Base-by-base conservation (phyloP, 1,140 invertebrate species). In the Conus ventricosus region DNA sequence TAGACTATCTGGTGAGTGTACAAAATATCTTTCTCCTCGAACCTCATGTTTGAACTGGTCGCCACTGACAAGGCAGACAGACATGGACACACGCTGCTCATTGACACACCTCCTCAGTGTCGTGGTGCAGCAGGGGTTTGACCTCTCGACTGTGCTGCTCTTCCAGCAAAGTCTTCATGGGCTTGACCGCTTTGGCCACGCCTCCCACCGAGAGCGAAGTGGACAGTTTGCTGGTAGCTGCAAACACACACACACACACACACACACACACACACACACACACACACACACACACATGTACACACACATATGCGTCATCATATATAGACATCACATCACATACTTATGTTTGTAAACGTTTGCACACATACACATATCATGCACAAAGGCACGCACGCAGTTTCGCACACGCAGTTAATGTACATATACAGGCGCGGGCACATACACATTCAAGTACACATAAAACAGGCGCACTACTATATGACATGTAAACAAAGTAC, bases 131-230 rank as follows among this genome's bases (percentile, higher is more conserved):
- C 8, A 95, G 90, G 7, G 94, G 94, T 89, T 92, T 92, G 3
- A 88, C 89, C 88, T 95, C 93, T 57, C 92, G 84, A 1, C 90
- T 89, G 25, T 94, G 92, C 83, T 94, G 94, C 94, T 99, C 98
- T 95, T 99, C 98, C 92, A 98, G 97, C 71, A 99, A 95, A 6
- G 98, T 99, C 54, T 97, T 98, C 98, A 99, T 98, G 75, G 98
- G 96, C 93, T 98, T 96, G 63, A 97, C 96, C 91, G 98, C 93
- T 95, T 98, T 98, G 67, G 13, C 67, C 67, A 71, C 67, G 88
- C 96, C 96, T 78, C 91, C 92, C 17, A 87, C 87, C 5, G 97
- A 97, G 53, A 97, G 97, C 10, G 97, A 96, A 93, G 96, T 97
- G 80, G 94, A 87, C 86, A 92, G 92, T 88, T 95, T 94, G 10